Conservation (phyloP, 2,113 vertebrate genomes). For the Rhegmatorhina hoffmannsi region DNA sequence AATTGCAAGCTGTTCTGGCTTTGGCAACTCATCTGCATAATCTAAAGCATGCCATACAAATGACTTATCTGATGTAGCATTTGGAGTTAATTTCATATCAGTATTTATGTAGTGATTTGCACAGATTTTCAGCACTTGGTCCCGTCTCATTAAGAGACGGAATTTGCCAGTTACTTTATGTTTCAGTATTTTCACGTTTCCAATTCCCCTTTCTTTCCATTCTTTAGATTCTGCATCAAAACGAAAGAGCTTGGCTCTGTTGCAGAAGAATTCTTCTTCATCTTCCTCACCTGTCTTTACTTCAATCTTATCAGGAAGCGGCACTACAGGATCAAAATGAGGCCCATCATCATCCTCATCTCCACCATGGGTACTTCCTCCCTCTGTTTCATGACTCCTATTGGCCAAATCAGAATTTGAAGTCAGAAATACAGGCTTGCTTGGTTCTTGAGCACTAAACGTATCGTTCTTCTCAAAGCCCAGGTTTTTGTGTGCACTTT, state of each 20-base stretch:
- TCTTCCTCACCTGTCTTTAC: constrained; percentile 98
- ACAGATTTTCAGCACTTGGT: constrained; percentile 97
- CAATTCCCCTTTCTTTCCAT: constrained; percentile 96
- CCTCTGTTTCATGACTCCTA: constrained; percentile 83
- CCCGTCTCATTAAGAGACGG: constrained; percentile 94
- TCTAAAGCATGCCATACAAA: constrained; percentile 97
- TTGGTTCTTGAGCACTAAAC: constrained; percentile 77
- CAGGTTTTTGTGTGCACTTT: constrained; percentile 67
- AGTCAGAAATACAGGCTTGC: constrained; percentile 72
- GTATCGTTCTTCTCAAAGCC: constrained; percentile 78
- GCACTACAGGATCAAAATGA: constrained; percentile 98
- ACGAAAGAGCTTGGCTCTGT: constrained; percentile 91
- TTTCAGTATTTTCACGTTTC: constrained; percentile 94
- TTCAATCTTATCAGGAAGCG: constrained; percentile 95
- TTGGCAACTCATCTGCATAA: constrained; percentile 93
- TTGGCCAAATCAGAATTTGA: constrained; percentile 67
- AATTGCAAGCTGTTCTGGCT: constrained; percentile 92
- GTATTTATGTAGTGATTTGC: constrained; percentile 96
- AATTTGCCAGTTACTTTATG: constrained; percentile 92
- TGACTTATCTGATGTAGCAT: constrained; percentile 91
- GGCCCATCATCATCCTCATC: constrained; percentile 97
- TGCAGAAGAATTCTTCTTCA: constrained; percentile 95
- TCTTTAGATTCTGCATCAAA: constrained; percentile 93
- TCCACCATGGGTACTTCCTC: constrained; percentile 81
- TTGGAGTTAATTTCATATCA: constrained; percentile 91